Conservation (phyloP, 2,888 invertebrate species). For the Norana najaformis region DNA sequence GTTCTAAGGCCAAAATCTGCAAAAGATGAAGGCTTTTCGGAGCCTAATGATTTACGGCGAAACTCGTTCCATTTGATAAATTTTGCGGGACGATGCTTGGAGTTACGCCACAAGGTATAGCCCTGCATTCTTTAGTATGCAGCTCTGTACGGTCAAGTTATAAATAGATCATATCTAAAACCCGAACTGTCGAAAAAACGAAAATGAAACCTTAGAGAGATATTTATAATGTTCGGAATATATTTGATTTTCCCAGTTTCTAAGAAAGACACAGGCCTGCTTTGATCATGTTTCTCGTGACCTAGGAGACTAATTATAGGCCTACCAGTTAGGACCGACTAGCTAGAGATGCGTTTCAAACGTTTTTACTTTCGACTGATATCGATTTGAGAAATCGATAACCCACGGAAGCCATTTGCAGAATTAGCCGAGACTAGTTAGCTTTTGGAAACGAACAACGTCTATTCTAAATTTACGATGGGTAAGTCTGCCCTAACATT, state of each 20-base stretch:
- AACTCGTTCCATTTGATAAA: neutral
- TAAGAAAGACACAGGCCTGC: neutral
- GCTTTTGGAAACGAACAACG: neutral
- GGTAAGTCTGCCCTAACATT: slow-evolving; percentile 13
- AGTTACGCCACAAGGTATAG: neutral
- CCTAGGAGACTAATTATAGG: too few relatives aligned
- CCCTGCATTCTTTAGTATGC: neutral
- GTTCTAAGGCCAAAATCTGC: neutral
- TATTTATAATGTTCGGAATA: neutral
- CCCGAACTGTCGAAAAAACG: neutral
- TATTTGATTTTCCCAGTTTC: neutral
- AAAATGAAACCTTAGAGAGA: neutral
- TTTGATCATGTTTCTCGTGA: neutral
- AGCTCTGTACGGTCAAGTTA: neutral
- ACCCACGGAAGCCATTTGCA: neutral
- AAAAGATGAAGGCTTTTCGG: neutral
- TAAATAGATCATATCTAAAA: neutral
- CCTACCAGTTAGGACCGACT: too few relatives aligned
- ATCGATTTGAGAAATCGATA: neutral
- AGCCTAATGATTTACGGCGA: neutral
- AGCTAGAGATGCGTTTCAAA: neutral
- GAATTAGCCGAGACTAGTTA: neutral
- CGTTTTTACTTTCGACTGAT: neutral
- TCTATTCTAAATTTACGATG: neutral
- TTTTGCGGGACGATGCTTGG: neutral